A percentile compares a stretch with the other conserved stretches of the same genome.
Evolutionary conservation across 2,113 vertebrate species (phyloP).

Genomic region (Dicrurus megarhynchus): DNA sequence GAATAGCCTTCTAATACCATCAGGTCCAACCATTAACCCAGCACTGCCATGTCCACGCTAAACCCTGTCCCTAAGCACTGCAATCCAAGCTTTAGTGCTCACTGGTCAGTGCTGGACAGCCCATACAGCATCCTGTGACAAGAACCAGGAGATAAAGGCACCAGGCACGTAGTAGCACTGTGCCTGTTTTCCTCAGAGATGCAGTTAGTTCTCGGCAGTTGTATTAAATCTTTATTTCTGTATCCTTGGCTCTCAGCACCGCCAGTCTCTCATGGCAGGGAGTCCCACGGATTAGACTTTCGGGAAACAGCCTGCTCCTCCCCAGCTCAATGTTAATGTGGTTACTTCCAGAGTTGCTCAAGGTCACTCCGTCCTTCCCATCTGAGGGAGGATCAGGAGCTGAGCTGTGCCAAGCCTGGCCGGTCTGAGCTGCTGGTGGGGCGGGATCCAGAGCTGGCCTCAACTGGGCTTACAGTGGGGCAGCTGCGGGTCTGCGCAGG

Average conservation of each 20-base stretch:
- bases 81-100: not conserved
- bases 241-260: not conserved
- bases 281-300: not conserved
- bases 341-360: not conserved
- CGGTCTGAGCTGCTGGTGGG: not conserved
- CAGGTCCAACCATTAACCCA: accelerated
- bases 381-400: not conserved
- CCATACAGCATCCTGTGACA: accelerated
- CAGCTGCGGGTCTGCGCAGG: not conserved
- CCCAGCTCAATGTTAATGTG: not conserved
- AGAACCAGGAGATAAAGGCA: not conserved
- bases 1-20: not conserved
- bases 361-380: not conserved
- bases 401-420: not conserved
- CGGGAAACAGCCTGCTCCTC: not conserved
- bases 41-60: not conserved
- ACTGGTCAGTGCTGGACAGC: not conserved
- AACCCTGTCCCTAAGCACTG: not conserved
- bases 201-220: not conserved
- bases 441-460: not conserved
- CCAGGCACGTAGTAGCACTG: accelerated
- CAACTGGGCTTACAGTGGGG: not conserved
- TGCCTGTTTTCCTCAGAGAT: not conserved
- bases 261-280: not conserved
- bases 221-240: not conserved